Evolutionary conservation across 2,888 invertebrate species (phyloP), one percentile per base, ranked within the genome.

Genomic region (Tholera decimalis): DNA sequence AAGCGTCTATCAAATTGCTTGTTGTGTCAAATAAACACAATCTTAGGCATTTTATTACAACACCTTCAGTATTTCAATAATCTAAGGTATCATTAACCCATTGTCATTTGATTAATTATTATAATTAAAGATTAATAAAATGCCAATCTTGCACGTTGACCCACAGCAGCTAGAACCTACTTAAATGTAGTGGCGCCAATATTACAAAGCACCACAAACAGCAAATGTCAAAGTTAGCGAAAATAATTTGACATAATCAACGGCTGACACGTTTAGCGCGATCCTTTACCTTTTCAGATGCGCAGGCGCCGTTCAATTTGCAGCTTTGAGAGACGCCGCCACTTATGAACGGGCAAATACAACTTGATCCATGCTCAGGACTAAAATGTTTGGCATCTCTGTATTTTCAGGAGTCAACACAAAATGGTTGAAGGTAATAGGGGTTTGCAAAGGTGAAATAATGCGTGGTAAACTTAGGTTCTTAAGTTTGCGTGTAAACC

Each of bases 231-330:
- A 73, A 79, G 72, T 79, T 76, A 43, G 53, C 68, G 53, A 73
- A 73, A 79, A 81, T 65, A 76, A 80, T 80, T 81, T 73, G 67
- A 70, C 72, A 79, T 77, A 79, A 77, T 81, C 79, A 79, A 67
- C 65, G 67, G 55, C 72, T 77, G 77, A 77, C 80, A 82, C 70
- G 77, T 60, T 77, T 75, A 82, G 74, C 75, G 64, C 73, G 69
- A 75, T 75, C 72, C 66, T 82, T 82, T 75, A 78, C 76, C 68
- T 77, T 69, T 71, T 74, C 70, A 79, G 75, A 80, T 83, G 83
- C 80, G 79, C 85, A 80, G 69, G 88, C 88, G 89, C 87, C 85
- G 83, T 81, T 82, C 85, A 86, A 88, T 88, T 87, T 83, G 77
- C 82, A 83, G 80, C 88, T 86, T 89, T 86, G 86, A 80, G 65